phyloP scores from a whole-genome alignment of 2,888 invertebrate species.

The Eupithecia abbreviata region DNA sequence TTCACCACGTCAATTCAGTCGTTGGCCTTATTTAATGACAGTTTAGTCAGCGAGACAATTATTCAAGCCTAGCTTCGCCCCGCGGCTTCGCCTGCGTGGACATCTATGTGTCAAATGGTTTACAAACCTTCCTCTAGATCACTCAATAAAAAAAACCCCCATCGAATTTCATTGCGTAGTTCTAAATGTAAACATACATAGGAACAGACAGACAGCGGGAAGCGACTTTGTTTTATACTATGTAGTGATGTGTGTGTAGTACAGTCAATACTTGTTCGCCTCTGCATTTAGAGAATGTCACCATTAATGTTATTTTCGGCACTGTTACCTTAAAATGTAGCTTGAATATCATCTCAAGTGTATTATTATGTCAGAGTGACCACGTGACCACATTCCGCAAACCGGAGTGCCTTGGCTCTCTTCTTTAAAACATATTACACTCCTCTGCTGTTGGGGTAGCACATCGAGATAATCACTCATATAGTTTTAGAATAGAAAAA shows the following conservation, averaged over 20 bases:
- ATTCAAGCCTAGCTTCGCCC: no score
- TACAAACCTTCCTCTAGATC: no score
- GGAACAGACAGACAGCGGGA: no score
- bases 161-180: no score
- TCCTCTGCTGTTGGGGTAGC: constrained; percentile 19
- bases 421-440: constrained; percentile 58
- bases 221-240: no score
- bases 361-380: constrained; percentile 39
- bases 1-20: not conserved
- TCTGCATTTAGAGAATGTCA: not conserved
- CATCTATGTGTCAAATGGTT: no score
- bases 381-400: constrained; percentile 54
- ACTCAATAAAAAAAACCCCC: no score
- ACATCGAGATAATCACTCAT: constrained; percentile 1
- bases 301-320: not conserved
- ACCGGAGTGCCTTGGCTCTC: constrained; percentile 65
- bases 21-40: not conserved
- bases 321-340: not conserved
- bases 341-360: not conserved
- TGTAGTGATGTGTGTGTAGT: not conserved
- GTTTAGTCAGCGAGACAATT: not conserved
- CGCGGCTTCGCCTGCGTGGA: no score
- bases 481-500: not conserved
- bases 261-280: not conserved
- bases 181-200: no score